These are phyloP conservation scores for Dipodomys spectabilis DNA, from an alignment of 2,113 vertebrate genomes.

Conservation along the genomic window DNA sequence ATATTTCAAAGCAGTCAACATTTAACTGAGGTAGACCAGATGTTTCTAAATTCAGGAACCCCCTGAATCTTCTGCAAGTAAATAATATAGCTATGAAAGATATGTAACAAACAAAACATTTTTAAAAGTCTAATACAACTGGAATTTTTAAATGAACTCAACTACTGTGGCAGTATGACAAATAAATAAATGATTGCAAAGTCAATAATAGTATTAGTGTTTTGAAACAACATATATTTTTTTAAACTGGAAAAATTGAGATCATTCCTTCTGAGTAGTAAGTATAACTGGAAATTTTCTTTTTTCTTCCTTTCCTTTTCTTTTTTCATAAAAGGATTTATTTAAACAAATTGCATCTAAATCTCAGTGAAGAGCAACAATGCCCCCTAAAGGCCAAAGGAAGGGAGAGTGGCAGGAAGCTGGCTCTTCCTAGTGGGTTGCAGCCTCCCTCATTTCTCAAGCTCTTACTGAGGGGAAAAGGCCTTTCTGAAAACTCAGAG, in stretches of 20 bases:
- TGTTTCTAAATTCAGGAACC: constrained; percentile 71
- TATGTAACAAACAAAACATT: constrained; percentile 63
- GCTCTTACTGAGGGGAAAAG: not conserved
- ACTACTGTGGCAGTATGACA: constrained; percentile 61
- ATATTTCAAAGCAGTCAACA: constrained; percentile 77
- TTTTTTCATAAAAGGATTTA: constrained; percentile 11
- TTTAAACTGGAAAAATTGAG: constrained; percentile 13
- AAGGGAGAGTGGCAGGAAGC: not conserved
- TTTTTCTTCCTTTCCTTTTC: not conserved
- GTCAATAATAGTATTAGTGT: not conserved
- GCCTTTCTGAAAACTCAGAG: constrained; percentile 52
- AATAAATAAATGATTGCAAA: constrained; percentile 13
- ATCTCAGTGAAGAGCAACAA: constrained; percentile 43
- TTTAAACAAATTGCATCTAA: constrained; percentile 41
- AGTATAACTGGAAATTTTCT: constrained; percentile 9
- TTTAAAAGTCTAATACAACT: constrained; percentile 44
- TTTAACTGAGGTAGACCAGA: constrained; percentile 86
- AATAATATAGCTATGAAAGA: constrained; percentile 66
- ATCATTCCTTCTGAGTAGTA: constrained; percentile 38
- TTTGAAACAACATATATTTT: constrained; percentile 30
- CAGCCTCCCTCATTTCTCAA: not conserved
- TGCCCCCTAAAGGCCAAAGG: constrained; percentile 71
- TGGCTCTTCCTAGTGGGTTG: not conserved
- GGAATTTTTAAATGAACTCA: constrained; percentile 65
- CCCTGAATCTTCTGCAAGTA: constrained; percentile 73